Percentiles rank a stretch among this genome's conserved stretches.
These are phyloP conservation scores for Bettongia penicillata DNA, from an alignment of 2,113 vertebrate species.

Conservation along the genomic window DNA sequence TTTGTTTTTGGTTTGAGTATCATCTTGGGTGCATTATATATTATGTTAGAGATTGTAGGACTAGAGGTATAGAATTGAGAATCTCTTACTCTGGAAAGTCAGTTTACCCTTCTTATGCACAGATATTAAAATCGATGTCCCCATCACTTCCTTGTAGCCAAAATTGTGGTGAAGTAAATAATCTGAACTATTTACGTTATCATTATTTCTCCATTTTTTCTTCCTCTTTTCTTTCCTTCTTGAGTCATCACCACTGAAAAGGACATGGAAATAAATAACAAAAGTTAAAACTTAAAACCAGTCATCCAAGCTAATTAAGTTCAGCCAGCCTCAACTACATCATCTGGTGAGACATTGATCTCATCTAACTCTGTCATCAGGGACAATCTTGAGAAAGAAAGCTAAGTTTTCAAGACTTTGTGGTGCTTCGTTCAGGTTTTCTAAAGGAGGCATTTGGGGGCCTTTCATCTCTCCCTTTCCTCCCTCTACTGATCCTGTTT, in stretches of 20 bases:
- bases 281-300: slow-evolving; percentile 80
- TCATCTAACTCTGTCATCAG: slow-evolving; percentile 32
- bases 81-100: background rate
- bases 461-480: slow-evolving; percentile 74
- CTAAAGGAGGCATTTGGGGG: slow-evolving; percentile 60
- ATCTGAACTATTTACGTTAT: slow-evolving; percentile 73
- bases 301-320: slow-evolving; percentile 82
- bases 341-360: slow-evolving; percentile 60
- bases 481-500: slow-evolving; percentile 74
- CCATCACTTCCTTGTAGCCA: slow-evolving; percentile 21
- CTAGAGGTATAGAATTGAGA: background rate
- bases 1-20: background rate
- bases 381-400: slow-evolving; percentile 56
- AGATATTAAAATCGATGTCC: background rate
- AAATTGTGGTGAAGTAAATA: slow-evolving; percentile 71
- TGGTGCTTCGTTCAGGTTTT: slow-evolving; percentile 56
- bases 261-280: slow-evolving; percentile 76
- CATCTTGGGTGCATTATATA: too few relatives aligned
- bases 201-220: slow-evolving; percentile 79
- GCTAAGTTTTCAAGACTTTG: slow-evolving; percentile 53
- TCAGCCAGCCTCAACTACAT: slow-evolving; percentile 78
- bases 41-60: background rate
- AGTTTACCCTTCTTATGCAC: background rate
- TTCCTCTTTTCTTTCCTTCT: slow-evolving; percentile 68
- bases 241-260: slow-evolving; percentile 77